phyloP scores from a whole-genome alignment of 2,113 vertebrate genomes.

The Alectura lathami region DNA sequence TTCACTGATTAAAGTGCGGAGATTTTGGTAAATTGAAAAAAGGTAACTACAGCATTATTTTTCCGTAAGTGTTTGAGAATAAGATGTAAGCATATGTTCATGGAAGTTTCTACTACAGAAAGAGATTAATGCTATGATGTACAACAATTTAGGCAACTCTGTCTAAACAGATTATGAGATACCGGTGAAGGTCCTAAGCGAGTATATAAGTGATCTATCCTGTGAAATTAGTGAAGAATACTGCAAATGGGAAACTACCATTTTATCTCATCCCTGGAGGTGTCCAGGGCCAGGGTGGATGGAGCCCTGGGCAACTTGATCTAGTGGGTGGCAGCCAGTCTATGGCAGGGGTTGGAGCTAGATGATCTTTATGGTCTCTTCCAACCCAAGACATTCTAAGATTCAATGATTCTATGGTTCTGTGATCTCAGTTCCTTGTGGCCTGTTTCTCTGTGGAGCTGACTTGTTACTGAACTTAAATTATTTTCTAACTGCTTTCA shows the following conservation, averaged over 20 bases:
- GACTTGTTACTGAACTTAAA: background rate
- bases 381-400: too few species aligned
- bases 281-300: too few species aligned
- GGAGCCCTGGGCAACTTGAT: too few species aligned
- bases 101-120: background rate
- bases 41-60: background rate
- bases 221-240: background rate
- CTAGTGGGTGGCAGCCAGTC: too few species aligned
- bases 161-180: background rate
- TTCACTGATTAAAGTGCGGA: background rate
- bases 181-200: background rate
- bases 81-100: background rate
- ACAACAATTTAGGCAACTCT: background rate
- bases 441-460: background rate
- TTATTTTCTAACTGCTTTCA: background rate
- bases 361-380: too few species aligned
- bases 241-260: background rate
- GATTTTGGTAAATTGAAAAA: background rate
- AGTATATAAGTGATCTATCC: background rate
- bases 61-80: background rate
- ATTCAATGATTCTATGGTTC: too few species aligned
- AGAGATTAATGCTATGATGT: background rate
- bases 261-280: background rate
- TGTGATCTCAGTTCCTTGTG: background rate
- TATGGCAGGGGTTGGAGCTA: too few species aligned